phyloP scores from a whole-genome alignment of 1,140 invertebrate genomes.

The Rhizoglyphus robini region DNA sequence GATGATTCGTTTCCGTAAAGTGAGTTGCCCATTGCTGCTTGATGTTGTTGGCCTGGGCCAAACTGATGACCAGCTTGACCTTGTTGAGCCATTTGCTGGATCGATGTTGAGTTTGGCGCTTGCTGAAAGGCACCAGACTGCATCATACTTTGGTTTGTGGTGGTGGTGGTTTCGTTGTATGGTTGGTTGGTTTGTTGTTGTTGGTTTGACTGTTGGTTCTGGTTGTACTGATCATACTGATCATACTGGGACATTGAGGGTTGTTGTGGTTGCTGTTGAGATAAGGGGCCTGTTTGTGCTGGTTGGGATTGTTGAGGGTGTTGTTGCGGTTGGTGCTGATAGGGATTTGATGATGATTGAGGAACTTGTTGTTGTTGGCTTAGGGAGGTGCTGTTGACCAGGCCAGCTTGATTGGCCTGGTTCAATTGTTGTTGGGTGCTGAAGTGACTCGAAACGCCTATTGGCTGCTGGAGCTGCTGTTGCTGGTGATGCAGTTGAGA shows the following conservation, averaged over 20 bases:
- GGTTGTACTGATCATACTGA: not conserved
- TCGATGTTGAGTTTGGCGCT: not conserved
- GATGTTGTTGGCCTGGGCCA: not conserved
- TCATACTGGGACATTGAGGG: not conserved
- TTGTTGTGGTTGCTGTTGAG: not conserved
- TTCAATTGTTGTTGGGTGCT: not conserved
- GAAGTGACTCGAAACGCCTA: not conserved
- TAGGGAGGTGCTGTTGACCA: not conserved
- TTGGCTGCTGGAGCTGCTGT: not conserved
- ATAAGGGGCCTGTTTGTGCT: too few relatives aligned
- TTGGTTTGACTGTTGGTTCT: too few relatives aligned
- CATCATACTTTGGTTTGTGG: not conserved
- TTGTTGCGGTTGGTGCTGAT: not conserved
- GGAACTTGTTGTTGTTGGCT: not conserved
- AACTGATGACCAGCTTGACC: not conserved
- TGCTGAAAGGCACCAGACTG: not conserved
- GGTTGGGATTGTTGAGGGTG: not conserved
- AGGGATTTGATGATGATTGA: not conserved
- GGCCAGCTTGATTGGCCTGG: not conserved
- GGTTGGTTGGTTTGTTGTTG: not conserved
- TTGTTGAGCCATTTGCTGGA: not conserved
- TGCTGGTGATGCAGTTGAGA: not conserved
- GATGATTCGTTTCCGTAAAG: too few relatives aligned
- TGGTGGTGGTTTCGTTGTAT: not conserved
- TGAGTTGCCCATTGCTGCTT: not conserved